Evolutionary conservation across 2,113 vertebrate genomes (phyloP).

Genomic region (Ictidomys tridecemlineatus): DNA sequence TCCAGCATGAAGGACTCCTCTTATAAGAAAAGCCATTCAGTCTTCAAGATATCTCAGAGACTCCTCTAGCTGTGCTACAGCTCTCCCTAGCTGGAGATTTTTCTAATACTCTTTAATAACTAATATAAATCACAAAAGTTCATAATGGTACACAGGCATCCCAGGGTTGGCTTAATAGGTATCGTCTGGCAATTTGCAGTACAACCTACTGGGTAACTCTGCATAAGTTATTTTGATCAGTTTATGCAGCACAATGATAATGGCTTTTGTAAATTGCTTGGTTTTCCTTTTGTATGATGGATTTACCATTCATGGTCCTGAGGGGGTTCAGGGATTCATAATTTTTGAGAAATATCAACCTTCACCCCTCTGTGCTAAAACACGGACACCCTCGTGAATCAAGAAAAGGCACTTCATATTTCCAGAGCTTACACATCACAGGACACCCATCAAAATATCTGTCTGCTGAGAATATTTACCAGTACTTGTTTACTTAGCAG

Average conservation of each 20-base stretch:
- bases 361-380: conserved; percentile 30
- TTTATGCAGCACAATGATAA: conserved; percentile 72
- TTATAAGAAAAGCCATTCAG: conserved; percentile 76
- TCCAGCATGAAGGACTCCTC: conserved; percentile 77
- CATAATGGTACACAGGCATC: conserved; percentile 75
- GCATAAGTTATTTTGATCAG: conserved; percentile 71
- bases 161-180: conserved; percentile 77
- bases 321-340: conserved; percentile 20
- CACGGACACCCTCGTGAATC: background rate
- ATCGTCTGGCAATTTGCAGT: conserved; percentile 74
- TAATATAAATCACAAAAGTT: conserved; percentile 83
- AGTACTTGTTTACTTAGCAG: background rate
- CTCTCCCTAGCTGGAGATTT: conserved; percentile 77
- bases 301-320: conserved; percentile 53
- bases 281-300: conserved; percentile 55
- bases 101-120: conserved; percentile 84
- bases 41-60: conserved; percentile 66
- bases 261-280: conserved; percentile 67
- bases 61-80: conserved; percentile 53
- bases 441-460: background rate
- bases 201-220: conserved; percentile 70
- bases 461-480: background rate
- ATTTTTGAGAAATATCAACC: conserved; percentile 37
- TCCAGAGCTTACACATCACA: background rate
- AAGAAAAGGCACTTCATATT: background rate